Evolutionary conservation across 2,888 invertebrate species (phyloP).

Genomic region (Apoda limacodes): DNA sequence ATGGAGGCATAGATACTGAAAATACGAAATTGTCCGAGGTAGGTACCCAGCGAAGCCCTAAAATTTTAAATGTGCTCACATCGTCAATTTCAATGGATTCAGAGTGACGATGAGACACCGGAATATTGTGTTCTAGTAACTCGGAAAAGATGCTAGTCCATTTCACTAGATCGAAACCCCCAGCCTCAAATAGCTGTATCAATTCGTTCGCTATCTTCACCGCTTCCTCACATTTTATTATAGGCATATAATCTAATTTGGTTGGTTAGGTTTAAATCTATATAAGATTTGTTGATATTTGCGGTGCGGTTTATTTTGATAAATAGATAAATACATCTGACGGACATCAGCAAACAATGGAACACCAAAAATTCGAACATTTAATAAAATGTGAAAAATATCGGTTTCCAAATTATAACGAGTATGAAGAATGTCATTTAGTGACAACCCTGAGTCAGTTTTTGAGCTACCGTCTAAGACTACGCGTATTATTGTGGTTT

Average conservation of each 20-base stretch:
- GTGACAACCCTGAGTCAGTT: constrained; percentile 10
- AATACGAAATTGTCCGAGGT: constrained; percentile 8
- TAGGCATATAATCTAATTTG: no score
- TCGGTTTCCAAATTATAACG: constrained; percentile 8
- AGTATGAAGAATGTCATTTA: constrained; percentile 11
- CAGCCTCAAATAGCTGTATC: constrained; percentile 8
- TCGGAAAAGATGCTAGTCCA: constrained; percentile 12
- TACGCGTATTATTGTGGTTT: constrained; percentile 7
- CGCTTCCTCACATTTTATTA: no score
- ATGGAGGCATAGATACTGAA: not conserved
- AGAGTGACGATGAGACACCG: constrained; percentile 6
- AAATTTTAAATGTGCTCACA: constrained; percentile 9
- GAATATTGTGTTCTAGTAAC: constrained; percentile 9
- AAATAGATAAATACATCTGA: constrained; percentile 10
- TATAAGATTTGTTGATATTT: constrained; percentile 13
- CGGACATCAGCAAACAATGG: constrained; percentile 8
- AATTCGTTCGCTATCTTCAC: constrained; percentile 6
- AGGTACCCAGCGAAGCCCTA: constrained; percentile 12
- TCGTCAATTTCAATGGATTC: constrained; percentile 6
- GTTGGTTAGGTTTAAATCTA: constrained; percentile 6
- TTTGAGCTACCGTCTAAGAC: constrained; percentile 10
- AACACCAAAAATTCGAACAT: no score
- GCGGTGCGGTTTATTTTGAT: constrained; percentile 6
- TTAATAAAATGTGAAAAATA: constrained; percentile 12
- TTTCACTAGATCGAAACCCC: no score